These are phyloP conservation scores for Zapus hudsonius DNA, from an alignment of 2,113 vertebrate genomes.

Conservation along the genomic window DNA sequence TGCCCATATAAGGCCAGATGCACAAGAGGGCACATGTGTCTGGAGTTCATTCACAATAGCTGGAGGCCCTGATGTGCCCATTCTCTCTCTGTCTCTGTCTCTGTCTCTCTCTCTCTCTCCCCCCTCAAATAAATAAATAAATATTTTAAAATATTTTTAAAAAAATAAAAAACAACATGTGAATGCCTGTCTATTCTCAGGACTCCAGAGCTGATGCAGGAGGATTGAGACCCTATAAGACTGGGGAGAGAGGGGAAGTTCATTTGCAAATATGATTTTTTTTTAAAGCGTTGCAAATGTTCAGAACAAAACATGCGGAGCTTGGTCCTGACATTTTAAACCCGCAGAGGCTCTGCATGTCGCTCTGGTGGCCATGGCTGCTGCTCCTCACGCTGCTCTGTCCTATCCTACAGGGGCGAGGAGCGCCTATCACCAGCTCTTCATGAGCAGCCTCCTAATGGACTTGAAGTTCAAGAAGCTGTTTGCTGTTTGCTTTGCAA, in stretches of 20 bases:
- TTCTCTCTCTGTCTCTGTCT: too few species aligned
- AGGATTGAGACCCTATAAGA: not conserved
- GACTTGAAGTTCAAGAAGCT: slow-evolving; percentile 98
- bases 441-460: slow-evolving; percentile 99
- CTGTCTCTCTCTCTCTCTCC: too few species aligned
- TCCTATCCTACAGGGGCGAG: slow-evolving; percentile 91
- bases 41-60: too few species aligned
- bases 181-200: too few species aligned
- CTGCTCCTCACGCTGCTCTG: not conserved
- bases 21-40: too few species aligned
- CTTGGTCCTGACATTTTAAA: slow-evolving; percentile 31
- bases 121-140: too few species aligned
- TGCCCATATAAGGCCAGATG: too few species aligned
- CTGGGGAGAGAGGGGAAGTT: not conserved
- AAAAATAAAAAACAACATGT: too few species aligned
- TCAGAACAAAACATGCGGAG: slow-evolving; percentile 1
- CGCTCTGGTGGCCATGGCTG: slow-evolving; percentile 1
- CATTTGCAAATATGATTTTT: not conserved
- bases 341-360: not conserved
- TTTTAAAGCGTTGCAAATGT: not conserved
- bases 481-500: slow-evolving; percentile 96
- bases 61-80: too few species aligned
- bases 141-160: too few species aligned
- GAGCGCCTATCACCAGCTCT: slow-evolving; percentile 96
- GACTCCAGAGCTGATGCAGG: not conserved